Conservation (phyloP, 2,797 vertebrate species). For the Carduelis carduelis region DNA sequence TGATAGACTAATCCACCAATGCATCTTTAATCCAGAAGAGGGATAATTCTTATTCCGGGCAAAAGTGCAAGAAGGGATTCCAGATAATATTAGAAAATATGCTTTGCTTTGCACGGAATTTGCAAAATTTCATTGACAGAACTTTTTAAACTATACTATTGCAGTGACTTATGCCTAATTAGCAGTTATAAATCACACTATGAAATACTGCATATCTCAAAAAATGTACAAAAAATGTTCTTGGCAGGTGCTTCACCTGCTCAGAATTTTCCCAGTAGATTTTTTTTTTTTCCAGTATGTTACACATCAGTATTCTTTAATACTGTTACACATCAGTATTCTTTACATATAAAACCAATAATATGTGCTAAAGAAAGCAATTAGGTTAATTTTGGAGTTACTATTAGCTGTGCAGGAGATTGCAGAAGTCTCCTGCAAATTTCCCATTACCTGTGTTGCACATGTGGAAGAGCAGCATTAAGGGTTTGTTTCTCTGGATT, state of each 20-base stretch:
- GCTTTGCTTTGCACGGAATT: conserved; percentile 50
- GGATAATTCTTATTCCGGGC: conserved; percentile 76
- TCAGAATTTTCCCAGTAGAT: background rate
- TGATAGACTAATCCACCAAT: conserved; percentile 74
- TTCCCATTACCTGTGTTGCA: background rate
- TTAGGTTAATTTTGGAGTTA: background rate
- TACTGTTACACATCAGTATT: background rate
- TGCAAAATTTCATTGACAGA: background rate
- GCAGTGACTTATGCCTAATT: background rate
- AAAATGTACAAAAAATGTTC: background rate
- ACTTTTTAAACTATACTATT: background rate
- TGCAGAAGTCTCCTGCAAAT: background rate
- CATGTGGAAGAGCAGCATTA: background rate
- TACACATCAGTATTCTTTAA: background rate
- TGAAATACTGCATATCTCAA: background rate
- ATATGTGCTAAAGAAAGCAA: background rate
- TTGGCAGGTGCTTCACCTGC: background rate
- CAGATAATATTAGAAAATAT: conserved; percentile 65
- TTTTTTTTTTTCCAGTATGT: background rate
- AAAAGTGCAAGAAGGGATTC: conserved; percentile 69
- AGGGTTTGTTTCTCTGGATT: background rate
- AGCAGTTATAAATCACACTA: background rate
- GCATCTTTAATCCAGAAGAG: conserved; percentile 74
- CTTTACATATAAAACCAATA: background rate
- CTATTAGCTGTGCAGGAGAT: background rate